Base-by-base conservation (phyloP, 1,140 invertebrate species). In the Hylaeus volcanicus region DNA sequence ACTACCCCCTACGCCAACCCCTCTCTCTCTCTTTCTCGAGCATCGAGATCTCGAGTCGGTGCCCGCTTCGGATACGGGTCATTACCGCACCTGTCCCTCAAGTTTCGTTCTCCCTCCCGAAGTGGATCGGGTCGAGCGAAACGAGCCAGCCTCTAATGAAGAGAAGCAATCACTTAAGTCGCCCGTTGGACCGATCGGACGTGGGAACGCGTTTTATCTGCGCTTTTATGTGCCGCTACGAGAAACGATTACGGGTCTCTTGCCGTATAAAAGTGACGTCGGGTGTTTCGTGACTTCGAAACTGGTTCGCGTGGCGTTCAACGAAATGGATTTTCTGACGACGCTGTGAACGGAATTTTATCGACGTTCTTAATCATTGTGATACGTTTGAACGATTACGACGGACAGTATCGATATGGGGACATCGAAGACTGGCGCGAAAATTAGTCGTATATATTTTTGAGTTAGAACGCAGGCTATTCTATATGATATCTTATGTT, bases 151-250 rank as follows among this genome's bases (percentile, higher is more conserved):
- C 71, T 74, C 84, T 91, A 91, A 91, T 91, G 90, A 92, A 92
- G 90, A 92, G 91, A 92, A 91, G 88, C 91, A 92, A 92, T 92
- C 91, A 92, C 91, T 92, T 92, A 91, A 90, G 88, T 86, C 43
- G 61, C 64, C 81, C 79, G 81, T 86, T 88, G 76, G 74, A 86
- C 72, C 51, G 69, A 79, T 87, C 75, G 68, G 74, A 76, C 65
- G 68, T 72, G 80, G 74, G 74, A 75, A 79, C 51, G 68, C 66
- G 70, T 86, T 87, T 85, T 86, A 87, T 87, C 84, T 66, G 68
- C 55, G 73, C 84, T 85, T 88, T 88, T 85, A 88, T 76, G 60
- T 65, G 41, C 64, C 75, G 58, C 83, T 87, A 60, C 64, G 65
- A 69, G 78, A 68, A 83, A 80, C 65, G 77, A 63, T 85, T 64